phyloP scores from a whole-genome alignment of 2,797 vertebrate species.

The Rhinella marina region DNA sequence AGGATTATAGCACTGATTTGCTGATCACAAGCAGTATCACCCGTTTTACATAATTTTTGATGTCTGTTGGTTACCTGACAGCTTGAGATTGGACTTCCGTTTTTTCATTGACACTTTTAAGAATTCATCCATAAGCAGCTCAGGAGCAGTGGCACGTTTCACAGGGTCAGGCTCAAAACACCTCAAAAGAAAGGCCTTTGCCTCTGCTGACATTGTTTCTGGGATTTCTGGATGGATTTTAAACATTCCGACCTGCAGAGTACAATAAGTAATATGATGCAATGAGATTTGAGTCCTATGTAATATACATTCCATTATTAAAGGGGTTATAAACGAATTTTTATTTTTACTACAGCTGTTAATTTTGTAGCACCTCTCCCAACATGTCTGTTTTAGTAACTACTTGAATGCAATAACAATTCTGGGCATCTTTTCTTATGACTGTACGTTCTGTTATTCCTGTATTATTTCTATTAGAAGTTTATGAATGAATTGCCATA shows the following conservation, averaged over 20 bases:
- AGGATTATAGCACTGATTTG: not conserved
- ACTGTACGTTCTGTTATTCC: no score
- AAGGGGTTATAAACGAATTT: no score
- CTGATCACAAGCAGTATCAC: not conserved
- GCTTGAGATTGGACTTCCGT: conserved; percentile 85
- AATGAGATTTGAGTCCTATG: not conserved
- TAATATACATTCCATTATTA: not conserved
- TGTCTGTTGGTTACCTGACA: conserved; percentile 77
- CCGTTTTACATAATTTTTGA: not conserved
- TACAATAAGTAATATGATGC: conserved; percentile 24
- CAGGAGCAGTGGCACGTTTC: conserved; percentile 86
- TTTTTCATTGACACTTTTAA: conserved; percentile 96
- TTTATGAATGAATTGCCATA: no score
- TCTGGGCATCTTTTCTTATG: no score
- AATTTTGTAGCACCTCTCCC: no score
- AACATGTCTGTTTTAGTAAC: no score
- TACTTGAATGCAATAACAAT: no score
- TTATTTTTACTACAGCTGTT: no score
- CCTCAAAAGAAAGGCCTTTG: conserved; percentile 93
- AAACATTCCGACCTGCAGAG: conserved; percentile 93
- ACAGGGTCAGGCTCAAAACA: conserved; percentile 97
- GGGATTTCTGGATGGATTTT: conserved; percentile 99
- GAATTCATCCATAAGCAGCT: conserved; percentile 94
- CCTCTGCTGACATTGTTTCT: conserved; percentile 95
- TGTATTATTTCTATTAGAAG: no score